phyloP scores from a whole-genome alignment of 2,797 vertebrate genomes.

The Petrocephalus schoutedeni region DNA sequence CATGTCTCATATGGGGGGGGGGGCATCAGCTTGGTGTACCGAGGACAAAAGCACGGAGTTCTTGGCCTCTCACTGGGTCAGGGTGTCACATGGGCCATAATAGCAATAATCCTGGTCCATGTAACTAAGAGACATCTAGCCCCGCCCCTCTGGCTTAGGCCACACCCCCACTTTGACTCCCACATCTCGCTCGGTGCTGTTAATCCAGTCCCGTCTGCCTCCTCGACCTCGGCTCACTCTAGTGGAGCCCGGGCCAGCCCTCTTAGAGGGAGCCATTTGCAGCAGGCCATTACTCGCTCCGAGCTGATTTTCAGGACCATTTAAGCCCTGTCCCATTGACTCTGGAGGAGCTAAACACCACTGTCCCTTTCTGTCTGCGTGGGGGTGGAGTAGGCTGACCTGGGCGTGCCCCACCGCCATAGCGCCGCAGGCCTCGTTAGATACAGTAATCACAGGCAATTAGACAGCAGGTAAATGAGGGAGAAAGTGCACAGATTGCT shows the following conservation, averaged over 20 bases:
- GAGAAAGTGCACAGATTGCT: conserved; percentile 69
- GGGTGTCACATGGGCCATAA: not conserved
- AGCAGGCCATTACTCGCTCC: not conserved
- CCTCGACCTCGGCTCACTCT: not conserved
- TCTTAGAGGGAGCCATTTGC: not conserved
- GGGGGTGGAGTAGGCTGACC: conserved; percentile 33
- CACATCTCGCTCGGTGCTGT: not conserved
- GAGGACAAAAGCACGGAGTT: not conserved
- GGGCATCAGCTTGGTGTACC: not conserved
- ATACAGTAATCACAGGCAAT: conserved; percentile 82
- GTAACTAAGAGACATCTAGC: not conserved
- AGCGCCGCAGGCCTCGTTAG: conserved; percentile 67
- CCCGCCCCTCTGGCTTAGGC: not conserved
- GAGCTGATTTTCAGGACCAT: conserved; percentile 9
- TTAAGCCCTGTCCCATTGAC: conserved; percentile 59
- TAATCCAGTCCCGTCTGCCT: not conserved
- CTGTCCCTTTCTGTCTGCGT: conserved; percentile 36
- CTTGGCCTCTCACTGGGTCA: not conserved
- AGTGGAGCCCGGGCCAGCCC: not conserved
- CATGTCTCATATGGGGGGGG: too few relatives aligned
- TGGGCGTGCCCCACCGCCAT: conserved; percentile 67
- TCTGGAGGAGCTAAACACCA: conserved; percentile 68
- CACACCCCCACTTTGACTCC: not conserved
- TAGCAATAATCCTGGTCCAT: not conserved
- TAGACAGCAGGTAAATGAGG: conserved; percentile 78